Conservation (phyloP, 2,888 invertebrate species). For the Smittia sp. region DNA sequence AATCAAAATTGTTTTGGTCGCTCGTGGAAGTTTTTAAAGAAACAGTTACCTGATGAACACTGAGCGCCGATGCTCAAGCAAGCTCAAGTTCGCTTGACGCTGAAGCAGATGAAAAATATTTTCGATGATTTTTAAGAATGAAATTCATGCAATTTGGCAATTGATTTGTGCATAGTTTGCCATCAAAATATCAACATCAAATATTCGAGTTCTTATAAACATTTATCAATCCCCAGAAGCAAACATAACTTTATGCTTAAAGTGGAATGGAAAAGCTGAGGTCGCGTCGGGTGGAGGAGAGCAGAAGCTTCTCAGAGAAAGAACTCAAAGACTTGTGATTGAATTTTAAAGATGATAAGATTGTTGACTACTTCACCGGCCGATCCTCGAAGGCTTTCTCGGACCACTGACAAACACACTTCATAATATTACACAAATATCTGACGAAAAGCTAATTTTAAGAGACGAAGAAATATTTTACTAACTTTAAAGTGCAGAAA, state of each 20-base stretch:
- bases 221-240: too few species aligned
- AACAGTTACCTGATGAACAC: background rate
- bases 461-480: background rate
- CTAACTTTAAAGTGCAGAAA: background rate
- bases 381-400: background rate
- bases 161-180: too few species aligned
- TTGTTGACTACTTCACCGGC: background rate
- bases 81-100: background rate
- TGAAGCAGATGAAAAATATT: too few species aligned
- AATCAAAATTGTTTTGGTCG: background rate
- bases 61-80: background rate
- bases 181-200: background rate
- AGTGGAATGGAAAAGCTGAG: background rate
- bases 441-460: background rate
- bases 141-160: too few species aligned
- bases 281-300: background rate
- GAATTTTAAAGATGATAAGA: background rate
- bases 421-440: background rate
- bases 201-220: too few species aligned
- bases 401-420: background rate
- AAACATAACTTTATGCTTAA: background rate
- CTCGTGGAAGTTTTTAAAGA: background rate
- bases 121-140: too few species aligned
- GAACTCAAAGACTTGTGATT: conserved; percentile 9
- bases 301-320: background rate